phyloP scores from a whole-genome alignment of 2,888 invertebrate genomes.

The Tenodera sinensis region DNA sequence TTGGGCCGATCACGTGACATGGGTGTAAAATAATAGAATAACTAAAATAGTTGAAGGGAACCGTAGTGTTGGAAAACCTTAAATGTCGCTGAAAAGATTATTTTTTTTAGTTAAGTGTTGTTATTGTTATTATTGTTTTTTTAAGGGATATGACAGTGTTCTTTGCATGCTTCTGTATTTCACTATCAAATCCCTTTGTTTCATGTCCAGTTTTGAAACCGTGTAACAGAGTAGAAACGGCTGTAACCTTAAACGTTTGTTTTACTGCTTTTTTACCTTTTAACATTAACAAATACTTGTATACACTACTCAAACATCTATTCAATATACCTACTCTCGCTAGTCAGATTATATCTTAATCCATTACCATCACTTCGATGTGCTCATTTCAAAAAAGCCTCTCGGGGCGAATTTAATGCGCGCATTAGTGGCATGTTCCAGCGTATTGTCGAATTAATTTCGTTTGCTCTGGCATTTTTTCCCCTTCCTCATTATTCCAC shows the following conservation, averaged over 20 bases:
- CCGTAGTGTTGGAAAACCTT: no score
- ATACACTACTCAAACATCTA: neutral
- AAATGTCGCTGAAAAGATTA: no score
- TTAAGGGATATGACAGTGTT: no score
- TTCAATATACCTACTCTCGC: neutral
- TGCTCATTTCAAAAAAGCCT: neutral
- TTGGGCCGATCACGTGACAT: no score
- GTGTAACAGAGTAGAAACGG: neutral
- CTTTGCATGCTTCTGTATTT: no score
- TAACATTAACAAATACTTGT: neutral
- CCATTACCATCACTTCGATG: neutral
- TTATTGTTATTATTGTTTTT: no score
- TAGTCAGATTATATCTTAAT: neutral
- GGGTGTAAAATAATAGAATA: no score
- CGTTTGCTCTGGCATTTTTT: neutral
- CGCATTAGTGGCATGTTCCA: neutral
- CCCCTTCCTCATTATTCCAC: neutral
- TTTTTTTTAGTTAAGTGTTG: no score
- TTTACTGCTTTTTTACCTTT: neutral
- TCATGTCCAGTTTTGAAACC: neutral
- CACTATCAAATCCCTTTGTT: no score
- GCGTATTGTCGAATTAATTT: neutral
- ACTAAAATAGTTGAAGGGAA: no score
- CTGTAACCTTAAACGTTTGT: neutral
- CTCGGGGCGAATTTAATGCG: neutral